Evolutionary conservation across 1,140 invertebrate genomes (phyloP), one percentile per base, ranked within the genome.

Genomic region (Stenopsyche tienmushanensis): DNA sequence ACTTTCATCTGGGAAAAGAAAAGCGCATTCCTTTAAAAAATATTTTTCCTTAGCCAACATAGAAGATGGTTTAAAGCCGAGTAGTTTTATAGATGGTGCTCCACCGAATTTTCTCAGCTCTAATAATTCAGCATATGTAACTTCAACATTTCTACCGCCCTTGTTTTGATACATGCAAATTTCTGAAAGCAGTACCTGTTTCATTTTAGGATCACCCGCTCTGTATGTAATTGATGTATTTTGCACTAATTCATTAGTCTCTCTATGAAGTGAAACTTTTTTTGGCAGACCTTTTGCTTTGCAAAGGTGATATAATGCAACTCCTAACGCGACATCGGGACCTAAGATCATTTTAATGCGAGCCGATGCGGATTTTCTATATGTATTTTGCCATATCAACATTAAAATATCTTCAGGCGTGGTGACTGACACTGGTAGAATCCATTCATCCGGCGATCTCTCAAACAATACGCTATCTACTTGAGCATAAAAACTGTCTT

Each of bases 1-100:
- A n/a, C 26, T 10, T 41, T 71, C 69, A 59, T 71, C 60, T 0
- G 69, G 66, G 21, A 63, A 68, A 9, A 71, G 25, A 64, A 71
- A 71, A 8, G 59, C 44, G 23, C 49, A 68, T 3, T 57, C 29
- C 52, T 63, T 59, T 21, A 67, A 66, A 64, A 58, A 71, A 39
- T 42, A 63, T 18, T 66, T 45, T 7, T 62, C 21, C 60, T 53
- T 65, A 23, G 65, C 44, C 3, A 71, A 24, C 17, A 50, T 25
- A 5, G 52, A 55, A 5, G 58, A 17, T 8, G 62, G 47, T 42
- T 65, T 68, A 39, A 71, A 71, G 53, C 69, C 66, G 18, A 71
- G 53, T 7, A 71, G 50, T 20, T 60, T 57, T 10, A 71, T 53
- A 9, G 29, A 13, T 7, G 69, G 69, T 23, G 50, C 8, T 29